Base-by-base conservation (phyloP, 1,140 invertebrate species). In the Drosophila kohkoa region DNA sequence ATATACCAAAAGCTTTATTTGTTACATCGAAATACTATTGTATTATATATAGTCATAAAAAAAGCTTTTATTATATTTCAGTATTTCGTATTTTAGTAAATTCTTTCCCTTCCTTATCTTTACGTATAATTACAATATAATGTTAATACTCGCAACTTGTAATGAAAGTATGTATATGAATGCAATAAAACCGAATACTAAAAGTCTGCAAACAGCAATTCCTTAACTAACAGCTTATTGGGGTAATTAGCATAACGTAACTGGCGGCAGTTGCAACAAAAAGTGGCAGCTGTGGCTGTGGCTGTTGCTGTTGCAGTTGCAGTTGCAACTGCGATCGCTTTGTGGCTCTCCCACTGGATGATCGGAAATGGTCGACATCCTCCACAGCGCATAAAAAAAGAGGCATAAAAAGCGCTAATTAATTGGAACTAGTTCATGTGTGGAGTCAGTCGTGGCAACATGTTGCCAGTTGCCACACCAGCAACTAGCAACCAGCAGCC, bases 401-500 rank as follows among this genome's bases (percentile, higher is more conserved):
- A 15, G 30, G 49, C 11, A 20, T 15, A 30, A 32, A 30, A 35
- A 54, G 30, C 51, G 30, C 51, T 54, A 54, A 54, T 54, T 54
- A 35, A 54, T 54, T 54, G 51, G 51, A 54, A 54, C 28, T 54
- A 54, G 30, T 54, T 54, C 51, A 35, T 8, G 30, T 43, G 41
- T n/a, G 11, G n/a, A 43, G 41, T 43, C n/a, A 43, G 41, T 43
- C n/a, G n/a, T 43, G 38, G 52, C 64, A 20, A 10, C 64, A 20
- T 57, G 52, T 35, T 35, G 32, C 48, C 51, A 54, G 28, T 28
- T 54, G 51, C 51, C 59, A 62, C 59, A 62, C 13, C 30, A 16
- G 60, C 69, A 54, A 41, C 63, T 20, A 49, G 63, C 25, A 49
- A 46, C 48, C 28, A 48, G 11, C 11, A n/a, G 58, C 68, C 13